Evolutionary conservation across 92 coral and sea anemone species (phyloP), one percentile per base, ranked within the genome.

Genomic region (Porites cylindrica): DNA sequence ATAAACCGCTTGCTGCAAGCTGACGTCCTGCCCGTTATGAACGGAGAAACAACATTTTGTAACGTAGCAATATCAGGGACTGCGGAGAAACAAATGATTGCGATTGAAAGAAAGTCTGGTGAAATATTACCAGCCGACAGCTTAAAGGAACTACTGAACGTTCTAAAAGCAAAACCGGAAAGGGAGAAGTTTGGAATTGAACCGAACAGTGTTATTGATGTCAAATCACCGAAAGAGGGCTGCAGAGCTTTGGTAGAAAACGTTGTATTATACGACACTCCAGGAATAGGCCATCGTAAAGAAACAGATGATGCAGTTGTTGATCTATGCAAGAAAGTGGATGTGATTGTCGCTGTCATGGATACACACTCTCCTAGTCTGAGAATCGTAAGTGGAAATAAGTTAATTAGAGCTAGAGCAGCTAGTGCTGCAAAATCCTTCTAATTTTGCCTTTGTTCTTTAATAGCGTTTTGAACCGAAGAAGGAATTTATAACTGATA

Each of bases 301-400:
- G 60, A 59, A 3, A 73, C 79, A 18, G 87, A 83, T 73, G 81
- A 83, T n/a, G 87, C 87, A 6, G 87, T 83, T 9, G 43, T 43
- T 59, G 79, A 72, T n/a, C 79, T 83, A 66, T 73, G 69, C 61
- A 71, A 63, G 62, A 70, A 50, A 21, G 79, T 83, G 54, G 87
- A 83, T 17, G 87, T 83, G 60, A 73, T 73, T 62, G 87, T 83
- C 13, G 87, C 87, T 23, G 87, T 83, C n/a, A 83, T 83, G 87
- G 87, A 83, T 83, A 72, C 73, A 14, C 87, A 83, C 60, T 72
- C 80, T 24, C 87, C 87, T 1, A 73, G 56, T 70, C 18, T 71
- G 26, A 26, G 77, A 83, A 63, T 80, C 47, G 87, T 83, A 60
- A 73, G 87, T 71, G 24, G n/a, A 12, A 72, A 24, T 24, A 24